These are phyloP conservation scores for Tetragonula carbonaria DNA, from an alignment of 2,888 invertebrate genomes.

Conservation along the genomic window DNA sequence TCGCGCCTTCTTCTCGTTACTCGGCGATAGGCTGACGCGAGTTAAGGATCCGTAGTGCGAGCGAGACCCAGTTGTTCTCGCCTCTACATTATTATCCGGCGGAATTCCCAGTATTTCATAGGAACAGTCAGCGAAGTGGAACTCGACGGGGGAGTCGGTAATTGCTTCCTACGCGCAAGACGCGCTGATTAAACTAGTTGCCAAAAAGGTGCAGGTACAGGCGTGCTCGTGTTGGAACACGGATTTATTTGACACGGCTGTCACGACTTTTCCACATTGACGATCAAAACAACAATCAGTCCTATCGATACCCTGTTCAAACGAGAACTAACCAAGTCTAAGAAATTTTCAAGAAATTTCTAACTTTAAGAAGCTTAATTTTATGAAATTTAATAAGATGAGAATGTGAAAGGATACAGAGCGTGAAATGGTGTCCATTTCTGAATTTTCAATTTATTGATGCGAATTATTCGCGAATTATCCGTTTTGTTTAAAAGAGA, in stretches of 20 bases:
- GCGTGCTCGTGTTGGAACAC: conserved; percentile 28
- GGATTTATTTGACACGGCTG: conserved; percentile 30
- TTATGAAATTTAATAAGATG: not conserved
- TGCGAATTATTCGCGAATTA: too few relatives aligned
- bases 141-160: conserved; percentile 56
- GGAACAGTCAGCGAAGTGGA: conserved; percentile 60
- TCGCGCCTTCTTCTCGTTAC: conserved; percentile 43
- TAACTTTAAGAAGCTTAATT: too few relatives aligned
- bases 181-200: conserved; percentile 70
- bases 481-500: too few relatives aligned
- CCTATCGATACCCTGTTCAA: too few relatives aligned
- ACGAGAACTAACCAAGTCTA: too few relatives aligned
- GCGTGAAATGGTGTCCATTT: too few relatives aligned
- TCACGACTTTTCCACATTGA: not conserved
- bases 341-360: too few relatives aligned
- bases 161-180: conserved; percentile 65
- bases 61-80: conserved; percentile 18
- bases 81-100: conserved; percentile 50
- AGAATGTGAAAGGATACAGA: not conserved
- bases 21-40: conserved; percentile 20
- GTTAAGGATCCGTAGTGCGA: conserved; percentile 43
- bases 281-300: conserved; percentile 37
- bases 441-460: too few relatives aligned
- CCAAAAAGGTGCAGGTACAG: conserved; percentile 47
- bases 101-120: conserved; percentile 54